Percentiles rank a stretch among this genome's conserved stretches.
phyloP scores from a whole-genome alignment of 1,140 invertebrate genomes.

The Pogonognathellus flavescens region DNA sequence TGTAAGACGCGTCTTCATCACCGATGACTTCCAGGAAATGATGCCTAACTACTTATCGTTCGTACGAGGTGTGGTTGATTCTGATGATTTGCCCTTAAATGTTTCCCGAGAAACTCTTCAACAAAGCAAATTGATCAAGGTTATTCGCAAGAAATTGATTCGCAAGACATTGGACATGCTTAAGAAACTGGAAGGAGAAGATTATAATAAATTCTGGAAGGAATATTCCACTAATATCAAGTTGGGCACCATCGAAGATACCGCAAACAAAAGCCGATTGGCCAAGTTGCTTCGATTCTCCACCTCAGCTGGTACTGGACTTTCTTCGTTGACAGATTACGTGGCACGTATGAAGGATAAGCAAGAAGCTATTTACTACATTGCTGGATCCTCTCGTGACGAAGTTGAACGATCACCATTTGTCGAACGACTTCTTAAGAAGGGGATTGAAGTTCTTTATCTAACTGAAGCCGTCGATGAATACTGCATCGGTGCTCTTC shows the following conservation, averaged over 20 bases:
- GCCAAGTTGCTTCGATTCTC: slow-evolving; percentile 95
- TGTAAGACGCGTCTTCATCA: slow-evolving; percentile 98
- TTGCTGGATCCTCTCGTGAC: slow-evolving; percentile 88
- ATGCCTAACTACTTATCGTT: slow-evolving; percentile 98
- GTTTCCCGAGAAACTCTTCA: slow-evolving; percentile 88
- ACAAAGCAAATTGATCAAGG: slow-evolving; percentile 98
- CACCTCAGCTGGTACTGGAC: slow-evolving; percentile 82
- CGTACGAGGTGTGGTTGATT: slow-evolving; percentile 96
- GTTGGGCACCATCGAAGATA: slow-evolving; percentile 97
- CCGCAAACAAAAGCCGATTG: slow-evolving; percentile 92
- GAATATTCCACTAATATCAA: slow-evolving; percentile 99
- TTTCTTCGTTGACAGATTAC: slow-evolving; percentile 89
- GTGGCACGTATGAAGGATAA: slow-evolving; percentile 97
- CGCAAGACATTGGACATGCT: slow-evolving; percentile 98
- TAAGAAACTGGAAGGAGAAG: slow-evolving; percentile 93
- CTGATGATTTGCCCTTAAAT: slow-evolving; percentile 98
- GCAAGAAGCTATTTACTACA: slow-evolving; percentile 96
- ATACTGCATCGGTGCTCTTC: slow-evolving; percentile 95
- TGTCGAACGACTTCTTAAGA: slow-evolving; percentile 92
- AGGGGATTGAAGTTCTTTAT: slow-evolving; percentile 97
- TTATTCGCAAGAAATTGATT: slow-evolving; percentile 98
- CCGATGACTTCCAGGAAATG: slow-evolving; percentile 99
- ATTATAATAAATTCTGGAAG: slow-evolving; percentile 97
- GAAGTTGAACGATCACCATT: slow-evolving; percentile 94
- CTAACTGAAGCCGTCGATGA: slow-evolving; percentile 98